Evolutionary conservation across 2,888 invertebrate species (phyloP), one percentile per base, ranked within the genome.

Genomic region (Phoenoteleia sp.): DNA sequence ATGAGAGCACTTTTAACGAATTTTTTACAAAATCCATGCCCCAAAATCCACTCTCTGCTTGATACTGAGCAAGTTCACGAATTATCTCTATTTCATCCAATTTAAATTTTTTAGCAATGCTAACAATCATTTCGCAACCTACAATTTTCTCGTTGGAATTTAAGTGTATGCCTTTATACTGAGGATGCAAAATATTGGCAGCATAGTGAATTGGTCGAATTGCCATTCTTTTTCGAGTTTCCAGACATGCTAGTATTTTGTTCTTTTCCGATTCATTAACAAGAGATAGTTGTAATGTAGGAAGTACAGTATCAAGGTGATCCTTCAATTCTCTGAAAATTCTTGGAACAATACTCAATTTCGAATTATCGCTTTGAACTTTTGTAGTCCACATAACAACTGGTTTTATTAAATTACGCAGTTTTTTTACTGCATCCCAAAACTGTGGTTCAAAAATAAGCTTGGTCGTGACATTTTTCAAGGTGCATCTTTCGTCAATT

Each of bases 151-250:
- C 49, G 2, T 21, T 36, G 7, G 15, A 15, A 81, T 15, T 47
- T 3, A 81, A 45, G 54, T 75, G 67, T 7, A 13, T 19, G 2
- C 85, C 85, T 60, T 58, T 71, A 62, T 58, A 77, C 11, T 58
- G 0, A 0, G 85, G 77, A 39, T 85, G 33, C n/a, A 85, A 60
- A 60, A 81, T 74, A 25, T 85, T 79, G 0, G 81, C 77, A 3
- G 85, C 74, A 42, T 19, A 85, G 36, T 85, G 81, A 39, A 81
- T 13, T 4, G 69, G 85, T 49, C 62, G 27, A 4, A 81, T 45
- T 9, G 76, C 76, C 72, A 81, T 77, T 9, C 17, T n/a, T 1
- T 13, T 52, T 6, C 81, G 74, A 39, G 49, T 9, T 9, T 29
- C 69, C 21, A 79, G 3, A 56, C 19, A n/a, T n/a, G n/a, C n/a